Percentiles rank a stretch among this genome's conserved stretches.
These are phyloP conservation scores for Notocelia uddmanniana DNA, from an alignment of 2,888 invertebrate species.

Conservation along the genomic window DNA sequence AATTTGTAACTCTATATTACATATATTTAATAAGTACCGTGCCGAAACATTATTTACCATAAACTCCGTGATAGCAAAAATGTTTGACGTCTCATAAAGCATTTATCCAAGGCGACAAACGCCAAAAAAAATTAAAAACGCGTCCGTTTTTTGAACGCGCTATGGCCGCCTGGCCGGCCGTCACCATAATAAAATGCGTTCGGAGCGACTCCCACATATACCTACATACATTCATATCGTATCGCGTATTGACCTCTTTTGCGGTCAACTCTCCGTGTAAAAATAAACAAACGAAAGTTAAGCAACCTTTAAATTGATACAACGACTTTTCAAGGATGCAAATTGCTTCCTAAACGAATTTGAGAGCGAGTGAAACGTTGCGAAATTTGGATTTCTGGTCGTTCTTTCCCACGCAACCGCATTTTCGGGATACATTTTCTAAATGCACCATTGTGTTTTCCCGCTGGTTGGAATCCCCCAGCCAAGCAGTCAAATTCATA, in stretches of 20 bases:
- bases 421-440: not conserved
- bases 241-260: conserved; percentile 56
- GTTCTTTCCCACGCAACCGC: not conserved
- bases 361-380: not conserved
- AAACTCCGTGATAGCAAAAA: too few relatives aligned
- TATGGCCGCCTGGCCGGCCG: not conserved
- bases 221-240: conserved; percentile 5
- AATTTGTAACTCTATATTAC: too few relatives aligned
- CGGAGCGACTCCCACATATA: conserved; percentile 6
- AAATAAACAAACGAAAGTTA: conserved; percentile 61
- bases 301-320: conserved; percentile 41
- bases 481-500: not conserved
- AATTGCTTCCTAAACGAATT: conserved; percentile 23
- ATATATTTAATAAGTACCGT: too few relatives aligned
- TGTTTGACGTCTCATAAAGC: too few relatives aligned
- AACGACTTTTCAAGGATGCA: conserved; percentile 17
- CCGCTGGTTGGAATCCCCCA: not conserved
- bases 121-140: too few relatives aligned
- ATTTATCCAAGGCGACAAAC: too few relatives aligned
- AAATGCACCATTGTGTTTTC: not conserved
- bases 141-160: not conserved
- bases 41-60: too few relatives aligned
- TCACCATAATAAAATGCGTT: conserved; percentile 9
- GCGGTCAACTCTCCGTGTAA: conserved; percentile 52
- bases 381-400: not conserved